phyloP scores from a whole-genome alignment of 2,888 invertebrate genomes.

The Aleiodes testaceus region DNA sequence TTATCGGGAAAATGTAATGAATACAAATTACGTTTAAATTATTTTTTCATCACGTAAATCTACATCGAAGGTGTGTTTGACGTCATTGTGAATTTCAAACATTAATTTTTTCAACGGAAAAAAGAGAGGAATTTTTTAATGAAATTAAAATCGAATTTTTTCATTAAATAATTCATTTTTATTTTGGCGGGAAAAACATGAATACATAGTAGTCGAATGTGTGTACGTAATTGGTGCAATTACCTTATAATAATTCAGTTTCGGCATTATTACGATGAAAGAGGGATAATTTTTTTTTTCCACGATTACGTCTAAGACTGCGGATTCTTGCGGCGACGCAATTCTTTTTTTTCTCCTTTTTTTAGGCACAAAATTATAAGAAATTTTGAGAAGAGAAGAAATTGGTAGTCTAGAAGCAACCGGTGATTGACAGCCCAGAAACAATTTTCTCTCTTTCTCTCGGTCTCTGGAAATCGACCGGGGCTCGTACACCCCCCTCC shows the following conservation, averaged over 20 bases:
- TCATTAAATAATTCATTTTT: too few species aligned
- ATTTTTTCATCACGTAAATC: too few species aligned
- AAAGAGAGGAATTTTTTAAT: too few species aligned
- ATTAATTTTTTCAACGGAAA: too few species aligned
- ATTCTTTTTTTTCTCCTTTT: slow-evolving; percentile 50
- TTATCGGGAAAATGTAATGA: slow-evolving; percentile 1
- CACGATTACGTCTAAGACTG: slow-evolving; percentile 41
- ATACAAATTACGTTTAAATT: background rate
- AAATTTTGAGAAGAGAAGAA: slow-evolving; percentile 70
- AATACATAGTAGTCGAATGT: slow-evolving; percentile 70
- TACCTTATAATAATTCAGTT: slow-evolving; percentile 69
- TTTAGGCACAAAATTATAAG: slow-evolving; percentile 69
- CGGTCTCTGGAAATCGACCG: slow-evolving; percentile 50
- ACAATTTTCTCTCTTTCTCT: slow-evolving; percentile 48
- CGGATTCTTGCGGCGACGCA: slow-evolving; percentile 44
- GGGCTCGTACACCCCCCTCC: slow-evolving; percentile 46
- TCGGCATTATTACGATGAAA: slow-evolving; percentile 46
- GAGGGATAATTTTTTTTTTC: slow-evolving; percentile 38
- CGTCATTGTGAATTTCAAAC: too few species aligned
- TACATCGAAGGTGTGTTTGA: too few species aligned
- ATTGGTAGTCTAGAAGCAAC: slow-evolving; percentile 72
- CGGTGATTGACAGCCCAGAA: slow-evolving; percentile 71
- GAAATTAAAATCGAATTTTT: background rate
- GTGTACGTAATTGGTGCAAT: slow-evolving; percentile 70
- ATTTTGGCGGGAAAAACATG: slow-evolving; percentile 70